These are phyloP conservation scores for Cybosia mesomella DNA, from an alignment of 2,888 invertebrate genomes.

Conservation along the genomic window DNA sequence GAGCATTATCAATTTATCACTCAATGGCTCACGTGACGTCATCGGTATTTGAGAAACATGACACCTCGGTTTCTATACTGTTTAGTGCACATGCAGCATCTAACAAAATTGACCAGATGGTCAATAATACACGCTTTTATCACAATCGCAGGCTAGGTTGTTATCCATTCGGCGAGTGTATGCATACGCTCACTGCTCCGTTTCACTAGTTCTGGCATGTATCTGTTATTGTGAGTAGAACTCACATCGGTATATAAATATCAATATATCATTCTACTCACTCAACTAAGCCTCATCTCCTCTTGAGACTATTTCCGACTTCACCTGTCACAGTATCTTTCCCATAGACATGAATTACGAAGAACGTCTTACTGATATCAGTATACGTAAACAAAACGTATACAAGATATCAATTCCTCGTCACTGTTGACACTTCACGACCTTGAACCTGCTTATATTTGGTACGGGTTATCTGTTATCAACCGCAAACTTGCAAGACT, in stretches of 20 bases:
- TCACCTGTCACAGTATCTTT: slow-evolving; percentile 11
- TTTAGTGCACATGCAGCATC: background rate
- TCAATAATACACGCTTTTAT: no score
- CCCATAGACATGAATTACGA: slow-evolving; percentile 2
- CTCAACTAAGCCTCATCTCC: no score
- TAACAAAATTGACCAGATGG: background rate
- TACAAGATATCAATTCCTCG: slow-evolving; percentile 27
- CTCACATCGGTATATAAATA: no score
- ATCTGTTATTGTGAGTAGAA: no score
- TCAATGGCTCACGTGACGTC: slow-evolving; percentile 4
- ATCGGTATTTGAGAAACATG: background rate
- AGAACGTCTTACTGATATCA: slow-evolving; percentile 11
- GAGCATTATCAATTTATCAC: background rate
- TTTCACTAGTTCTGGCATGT: no score
- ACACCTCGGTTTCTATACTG: background rate
- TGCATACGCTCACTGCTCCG: no score
- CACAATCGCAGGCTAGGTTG: no score
- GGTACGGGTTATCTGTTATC: slow-evolving; percentile 23
- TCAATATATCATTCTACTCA: no score
- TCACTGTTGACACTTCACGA: slow-evolving; percentile 29
- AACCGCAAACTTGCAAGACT: slow-evolving; percentile 24
- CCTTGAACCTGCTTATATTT: slow-evolving; percentile 44
- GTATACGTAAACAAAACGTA: slow-evolving; percentile 34
- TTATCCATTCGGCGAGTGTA: no score
- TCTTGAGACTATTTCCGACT: no score